These are phyloP conservation scores for Calliphora vicina DNA, from an alignment of 1,140 invertebrate species.

Conservation along the genomic window DNA sequence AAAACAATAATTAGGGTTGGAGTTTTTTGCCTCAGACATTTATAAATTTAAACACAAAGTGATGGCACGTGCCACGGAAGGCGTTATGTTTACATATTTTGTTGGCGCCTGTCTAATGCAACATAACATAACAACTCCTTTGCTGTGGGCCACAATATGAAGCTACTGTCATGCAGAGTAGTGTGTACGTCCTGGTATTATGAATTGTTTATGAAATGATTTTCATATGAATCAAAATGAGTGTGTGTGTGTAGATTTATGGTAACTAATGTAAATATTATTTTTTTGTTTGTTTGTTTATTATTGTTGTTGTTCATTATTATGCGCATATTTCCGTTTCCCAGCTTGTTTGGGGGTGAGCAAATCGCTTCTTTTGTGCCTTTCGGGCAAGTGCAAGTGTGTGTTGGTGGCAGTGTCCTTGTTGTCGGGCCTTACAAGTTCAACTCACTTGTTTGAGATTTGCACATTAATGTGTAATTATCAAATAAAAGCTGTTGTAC, in stretches of 20 bases:
- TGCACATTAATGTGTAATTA: constrained; percentile 32
- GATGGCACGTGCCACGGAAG: constrained; percentile 56
- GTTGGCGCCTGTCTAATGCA: constrained; percentile 23
- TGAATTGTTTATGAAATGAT: constrained; percentile 21
- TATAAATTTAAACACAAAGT: constrained; percentile 19
- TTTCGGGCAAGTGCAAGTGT: constrained; percentile 3
- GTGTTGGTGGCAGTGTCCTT: not conserved
- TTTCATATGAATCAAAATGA: not conserved
- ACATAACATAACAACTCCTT: not conserved
- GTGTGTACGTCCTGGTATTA: not conserved
- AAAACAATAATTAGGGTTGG: not conserved
- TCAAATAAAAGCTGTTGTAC: constrained; percentile 30
- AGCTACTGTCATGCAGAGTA: not conserved
- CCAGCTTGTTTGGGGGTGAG: not conserved
- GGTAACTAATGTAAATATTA: constrained; percentile 25
- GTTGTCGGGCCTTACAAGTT: not conserved
- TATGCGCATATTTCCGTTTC: constrained; percentile 17
- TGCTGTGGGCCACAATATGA: not conserved
- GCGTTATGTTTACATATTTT: constrained; percentile 59
- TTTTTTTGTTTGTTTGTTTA: not conserved
- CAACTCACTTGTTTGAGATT: not conserved
- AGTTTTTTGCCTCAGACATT: not conserved
- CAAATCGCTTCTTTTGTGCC: not conserved
- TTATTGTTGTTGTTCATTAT: constrained; percentile 10
- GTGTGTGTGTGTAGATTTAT: not conserved